Evolutionary conservation across 2,797 vertebrate genomes (phyloP).

Genomic region (Danio aesculapii): DNA sequence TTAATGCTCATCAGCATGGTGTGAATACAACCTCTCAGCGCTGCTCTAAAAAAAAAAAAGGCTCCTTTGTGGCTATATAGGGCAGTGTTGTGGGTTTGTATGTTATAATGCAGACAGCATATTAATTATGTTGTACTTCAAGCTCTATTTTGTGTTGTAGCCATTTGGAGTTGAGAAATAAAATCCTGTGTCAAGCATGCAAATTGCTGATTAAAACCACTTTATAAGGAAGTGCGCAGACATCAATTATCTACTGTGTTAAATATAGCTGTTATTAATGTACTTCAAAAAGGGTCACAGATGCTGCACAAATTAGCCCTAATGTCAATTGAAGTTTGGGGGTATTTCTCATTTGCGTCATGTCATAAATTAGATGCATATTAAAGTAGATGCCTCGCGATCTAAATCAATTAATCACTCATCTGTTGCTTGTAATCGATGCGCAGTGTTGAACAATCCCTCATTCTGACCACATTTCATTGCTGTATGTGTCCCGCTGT

Average conservation of each 20-base stretch:
- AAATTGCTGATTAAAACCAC: slow-evolving; percentile 57
- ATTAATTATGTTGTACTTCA: slow-evolving; percentile 4
- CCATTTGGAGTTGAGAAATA: background rate
- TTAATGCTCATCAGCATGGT: slow-evolving; percentile 7
- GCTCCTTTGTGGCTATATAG: slow-evolving; percentile 9
- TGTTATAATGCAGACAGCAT: slow-evolving; percentile 12
- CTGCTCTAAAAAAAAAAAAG: background rate
- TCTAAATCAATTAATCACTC: slow-evolving; percentile 15
- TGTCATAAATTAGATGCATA: slow-evolving; percentile 10
- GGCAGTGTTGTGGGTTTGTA: background rate
- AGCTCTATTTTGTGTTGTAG: background rate
- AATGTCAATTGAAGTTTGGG: slow-evolving; percentile 12
- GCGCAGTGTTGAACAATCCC: background rate
- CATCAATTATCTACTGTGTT: slow-evolving; percentile 68
- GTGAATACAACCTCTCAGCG: background rate
- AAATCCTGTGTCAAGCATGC: slow-evolving; percentile 36
- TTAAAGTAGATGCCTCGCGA: background rate
- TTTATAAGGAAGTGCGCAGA: slow-evolving; percentile 62
- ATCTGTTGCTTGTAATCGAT: slow-evolving; percentile 16
- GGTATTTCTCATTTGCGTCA: slow-evolving; percentile 18
- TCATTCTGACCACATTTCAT: slow-evolving; percentile 4
- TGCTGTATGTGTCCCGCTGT: slow-evolving; percentile 4
- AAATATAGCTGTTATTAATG: slow-evolving; percentile 1
- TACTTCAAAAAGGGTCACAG: slow-evolving; percentile 29
- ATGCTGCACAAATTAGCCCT: slow-evolving; percentile 25